Percentiles rank a stretch among this genome's conserved stretches.
phyloP scores from a whole-genome alignment of 2,888 invertebrate genomes.

The Hybos culiciformis region DNA sequence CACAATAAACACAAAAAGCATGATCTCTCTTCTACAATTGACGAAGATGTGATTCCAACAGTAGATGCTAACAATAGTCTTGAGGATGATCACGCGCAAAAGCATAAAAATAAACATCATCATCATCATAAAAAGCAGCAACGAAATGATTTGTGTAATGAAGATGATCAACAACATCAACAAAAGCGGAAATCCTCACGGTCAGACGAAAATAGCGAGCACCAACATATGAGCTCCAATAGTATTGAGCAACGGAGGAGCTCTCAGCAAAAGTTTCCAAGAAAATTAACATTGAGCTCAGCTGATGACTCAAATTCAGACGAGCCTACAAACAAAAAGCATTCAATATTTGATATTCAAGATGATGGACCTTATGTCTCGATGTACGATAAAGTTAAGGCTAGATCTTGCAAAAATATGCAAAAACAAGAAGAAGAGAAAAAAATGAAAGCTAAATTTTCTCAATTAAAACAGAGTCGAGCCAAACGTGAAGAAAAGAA shows the following conservation, averaged over 20 bases:
- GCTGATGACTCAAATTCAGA: slow-evolving; percentile 64
- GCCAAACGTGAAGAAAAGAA: slow-evolving; percentile 83
- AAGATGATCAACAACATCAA: neutral
- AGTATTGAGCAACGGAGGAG: slow-evolving; percentile 13
- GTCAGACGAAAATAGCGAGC: slow-evolving; percentile 9
- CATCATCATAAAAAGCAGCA: slow-evolving; percentile 21
- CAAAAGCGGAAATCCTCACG: slow-evolving; percentile 4
- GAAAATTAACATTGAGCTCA: slow-evolving; percentile 42
- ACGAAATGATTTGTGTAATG: no score
- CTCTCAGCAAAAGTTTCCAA: slow-evolving; percentile 17
- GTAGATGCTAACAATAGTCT: no score
- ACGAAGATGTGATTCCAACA: no score
- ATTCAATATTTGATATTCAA: slow-evolving; percentile 81
- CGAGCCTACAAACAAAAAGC: slow-evolving; percentile 74
- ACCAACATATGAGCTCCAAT: slow-evolving; percentile 16
- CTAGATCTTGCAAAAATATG: slow-evolving; percentile 85
- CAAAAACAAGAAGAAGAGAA: slow-evolving; percentile 84
- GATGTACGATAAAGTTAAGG: slow-evolving; percentile 96
- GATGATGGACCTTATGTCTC: slow-evolving; percentile 87
- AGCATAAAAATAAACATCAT: slow-evolving; percentile 14
- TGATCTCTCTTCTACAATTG: no score
- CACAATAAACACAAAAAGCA: slow-evolving; percentile 10
- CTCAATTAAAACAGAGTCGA: slow-evolving; percentile 72
- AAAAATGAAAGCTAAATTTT: slow-evolving; percentile 80
- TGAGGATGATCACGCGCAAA: no score